A percentile compares a stretch with the other conserved stretches of the same genome.
These are phyloP conservation scores for Oscheius myriophilus DNA, from an alignment of 2,888 invertebrate species.

Conservation along the genomic window DNA sequence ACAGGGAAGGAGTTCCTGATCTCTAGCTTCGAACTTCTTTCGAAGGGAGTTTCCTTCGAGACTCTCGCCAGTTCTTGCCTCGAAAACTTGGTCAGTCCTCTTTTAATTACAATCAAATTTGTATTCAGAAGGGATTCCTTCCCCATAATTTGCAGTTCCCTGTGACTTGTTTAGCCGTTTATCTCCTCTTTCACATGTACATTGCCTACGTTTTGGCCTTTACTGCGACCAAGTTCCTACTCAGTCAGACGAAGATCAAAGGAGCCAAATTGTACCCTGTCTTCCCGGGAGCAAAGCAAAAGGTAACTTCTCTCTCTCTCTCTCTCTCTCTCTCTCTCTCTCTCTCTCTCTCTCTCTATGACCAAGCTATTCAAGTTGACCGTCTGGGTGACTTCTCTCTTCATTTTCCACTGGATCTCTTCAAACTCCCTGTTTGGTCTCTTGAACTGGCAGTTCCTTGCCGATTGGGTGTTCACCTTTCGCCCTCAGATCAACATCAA, in stretches of 20 bases:
- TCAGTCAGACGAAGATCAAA: background rate
- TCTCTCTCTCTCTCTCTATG: too few relatives aligned
- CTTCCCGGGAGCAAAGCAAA: slow-evolving; percentile 4
- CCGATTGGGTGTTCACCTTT: slow-evolving; percentile 20
- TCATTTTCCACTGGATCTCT: slow-evolving; percentile 19
- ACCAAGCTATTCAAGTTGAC: slow-evolving; percentile 6
- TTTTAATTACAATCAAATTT: too few relatives aligned
- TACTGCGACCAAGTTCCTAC: background rate
- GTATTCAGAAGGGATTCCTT: background rate
- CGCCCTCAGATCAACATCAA: slow-evolving; percentile 26
- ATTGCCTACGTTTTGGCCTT: slow-evolving; percentile 10
- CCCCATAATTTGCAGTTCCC: slow-evolving; percentile 6
- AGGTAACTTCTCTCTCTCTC: too few relatives aligned
- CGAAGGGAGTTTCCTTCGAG: slow-evolving; percentile 6
- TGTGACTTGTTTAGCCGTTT: background rate
- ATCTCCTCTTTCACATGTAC: slow-evolving; percentile 14
- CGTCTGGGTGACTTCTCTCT: background rate
- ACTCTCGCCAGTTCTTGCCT: background rate
- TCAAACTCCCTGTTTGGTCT: background rate
- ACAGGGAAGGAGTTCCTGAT: background rate
- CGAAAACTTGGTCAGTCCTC: background rate
- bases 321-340: too few relatives aligned
- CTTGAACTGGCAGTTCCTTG: slow-evolving; percentile 3
- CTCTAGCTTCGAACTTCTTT: background rate
- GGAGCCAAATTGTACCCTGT: slow-evolving; percentile 8